These are phyloP conservation scores for Shargacucullia verbasci DNA, from an alignment of 2,888 invertebrate species.

Conservation along the genomic window DNA sequence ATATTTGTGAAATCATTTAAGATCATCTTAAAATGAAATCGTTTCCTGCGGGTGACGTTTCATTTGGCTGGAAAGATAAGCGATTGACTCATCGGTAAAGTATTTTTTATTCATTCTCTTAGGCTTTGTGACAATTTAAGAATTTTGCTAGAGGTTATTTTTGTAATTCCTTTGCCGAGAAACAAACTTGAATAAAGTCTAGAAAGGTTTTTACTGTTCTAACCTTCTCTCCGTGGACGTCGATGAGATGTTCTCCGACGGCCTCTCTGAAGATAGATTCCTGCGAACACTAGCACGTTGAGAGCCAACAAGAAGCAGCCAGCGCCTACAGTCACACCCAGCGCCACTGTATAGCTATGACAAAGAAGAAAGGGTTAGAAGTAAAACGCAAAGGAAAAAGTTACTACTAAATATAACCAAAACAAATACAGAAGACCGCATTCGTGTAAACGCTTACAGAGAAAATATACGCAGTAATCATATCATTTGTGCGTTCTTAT, in stretches of 20 bases:
- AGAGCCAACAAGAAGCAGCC: conserved; percentile 92
- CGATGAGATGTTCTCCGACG: conserved; percentile 80
- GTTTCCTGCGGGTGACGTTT: conserved; percentile 43
- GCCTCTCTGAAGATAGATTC: conserved; percentile 93
- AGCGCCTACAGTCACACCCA: conserved; percentile 93
- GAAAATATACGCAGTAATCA: background rate
- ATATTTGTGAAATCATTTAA: conserved; percentile 38
- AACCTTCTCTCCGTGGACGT: conserved; percentile 75
- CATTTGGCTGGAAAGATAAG: conserved; percentile 57
- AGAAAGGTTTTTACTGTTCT: conserved; percentile 10
- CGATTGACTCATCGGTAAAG: conserved; percentile 40
- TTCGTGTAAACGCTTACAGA: conserved; percentile 4
- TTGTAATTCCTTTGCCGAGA: background rate
- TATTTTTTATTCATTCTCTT: conserved; percentile 28
- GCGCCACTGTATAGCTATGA: conserved; percentile 92
- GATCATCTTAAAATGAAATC: conserved; percentile 41
- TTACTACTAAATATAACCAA: too few species aligned
- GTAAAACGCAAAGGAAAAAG: too few species aligned
- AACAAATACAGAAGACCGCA: background rate
- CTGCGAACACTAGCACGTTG: conserved; percentile 93
- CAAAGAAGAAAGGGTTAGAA: background rate
- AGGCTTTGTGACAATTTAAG: conserved; percentile 32
- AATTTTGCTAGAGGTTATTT: conserved; percentile 22
- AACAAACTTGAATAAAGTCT: too few species aligned
- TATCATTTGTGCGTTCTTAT: conserved; percentile 13